Evolutionary conservation across 2,888 invertebrate genomes (phyloP), one percentile per base, ranked within the genome.

Genomic region (Acrobasis repandana): DNA sequence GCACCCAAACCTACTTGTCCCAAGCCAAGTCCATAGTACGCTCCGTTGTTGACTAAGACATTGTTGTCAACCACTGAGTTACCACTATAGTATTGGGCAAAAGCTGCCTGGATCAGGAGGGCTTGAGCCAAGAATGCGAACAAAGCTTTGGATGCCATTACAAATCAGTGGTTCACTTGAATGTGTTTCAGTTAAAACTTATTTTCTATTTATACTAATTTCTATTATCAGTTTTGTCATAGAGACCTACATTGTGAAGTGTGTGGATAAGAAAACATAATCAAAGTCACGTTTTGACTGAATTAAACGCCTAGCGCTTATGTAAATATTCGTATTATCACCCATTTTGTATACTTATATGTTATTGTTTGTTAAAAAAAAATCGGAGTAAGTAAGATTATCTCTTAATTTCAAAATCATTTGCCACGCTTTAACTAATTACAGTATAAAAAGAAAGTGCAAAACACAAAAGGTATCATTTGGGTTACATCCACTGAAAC

Each of bases 41-140:
- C 16, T 33, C 51, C 51, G 15, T 8, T 51, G n/a, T 51, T 51
- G 33, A 51, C 51, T 10, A 51, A 33, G 15, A 52, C 10, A 52
- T 52, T 52, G 36, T 52, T 52, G 52, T 52, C 52, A 16, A 52
- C 52, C 10, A 34, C 34, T 46, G 52, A 52, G 52, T 56, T 43
- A 10, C 43, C 43, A 16, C 48, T 18, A 9, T 34, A 10, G 6
- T 36, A 56, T 50, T 51, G 38, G 16, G 18, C 16, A 47, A 15
- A 52, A 11, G n/a, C 62, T 64, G 61, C 63, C 58, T 65, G 65
- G 16, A 63, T 52, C 59, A 49, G 38, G 9, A 61, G 46, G 34
- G 61, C 56, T 28, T 59, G 58, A 43, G 59, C 61, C 47, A 46
- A 46, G 10, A 54, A 28, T 15, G 16, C 60, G 43, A 62, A 48